Conservation (phyloP, 2,797 vertebrate genomes). For the Sebastes matsubarae region DNA sequence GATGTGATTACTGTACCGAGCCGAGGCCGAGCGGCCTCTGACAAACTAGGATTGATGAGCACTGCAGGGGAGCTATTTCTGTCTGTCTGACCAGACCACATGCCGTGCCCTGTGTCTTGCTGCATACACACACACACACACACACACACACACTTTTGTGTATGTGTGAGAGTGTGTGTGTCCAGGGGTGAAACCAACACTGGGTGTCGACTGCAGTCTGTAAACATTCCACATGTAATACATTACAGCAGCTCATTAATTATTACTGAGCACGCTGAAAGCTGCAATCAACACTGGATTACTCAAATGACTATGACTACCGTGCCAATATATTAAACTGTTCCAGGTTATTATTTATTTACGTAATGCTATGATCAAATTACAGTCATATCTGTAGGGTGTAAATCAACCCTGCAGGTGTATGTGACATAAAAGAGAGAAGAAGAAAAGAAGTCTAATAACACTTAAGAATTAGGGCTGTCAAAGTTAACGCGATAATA, state of each 20-base stretch:
- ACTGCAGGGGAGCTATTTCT: constrained; percentile 62
- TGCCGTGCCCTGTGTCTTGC: constrained; percentile 22
- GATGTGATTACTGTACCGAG: constrained; percentile 55
- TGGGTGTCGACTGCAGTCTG: background rate
- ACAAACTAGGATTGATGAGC: constrained; percentile 69
- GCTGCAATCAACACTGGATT: constrained; percentile 23
- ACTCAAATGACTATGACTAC: constrained; percentile 20
- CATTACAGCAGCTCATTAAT: constrained; percentile 3
- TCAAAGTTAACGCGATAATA: too few species aligned
- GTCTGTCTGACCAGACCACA: constrained; percentile 56
- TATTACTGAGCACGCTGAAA: constrained; percentile 6
- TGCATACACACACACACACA: background rate
- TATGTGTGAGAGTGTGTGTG: background rate
- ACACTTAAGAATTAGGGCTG: too few species aligned
- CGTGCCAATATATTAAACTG: background rate
- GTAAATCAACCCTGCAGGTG: background rate
- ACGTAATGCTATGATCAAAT: background rate
- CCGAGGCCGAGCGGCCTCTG: constrained; percentile 29
- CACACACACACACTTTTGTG: background rate
- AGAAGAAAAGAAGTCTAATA: background rate
- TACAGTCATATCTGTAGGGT: background rate
- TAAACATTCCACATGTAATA: constrained; percentile 2
- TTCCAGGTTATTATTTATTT: constrained; percentile 42
- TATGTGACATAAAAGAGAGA: background rate
- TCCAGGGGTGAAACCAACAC: background rate